Evolutionary conservation across 2,113 vertebrate genomes (phyloP), one percentile per base, ranked within the genome.

Genomic region (Amia ocellicauda): DNA sequence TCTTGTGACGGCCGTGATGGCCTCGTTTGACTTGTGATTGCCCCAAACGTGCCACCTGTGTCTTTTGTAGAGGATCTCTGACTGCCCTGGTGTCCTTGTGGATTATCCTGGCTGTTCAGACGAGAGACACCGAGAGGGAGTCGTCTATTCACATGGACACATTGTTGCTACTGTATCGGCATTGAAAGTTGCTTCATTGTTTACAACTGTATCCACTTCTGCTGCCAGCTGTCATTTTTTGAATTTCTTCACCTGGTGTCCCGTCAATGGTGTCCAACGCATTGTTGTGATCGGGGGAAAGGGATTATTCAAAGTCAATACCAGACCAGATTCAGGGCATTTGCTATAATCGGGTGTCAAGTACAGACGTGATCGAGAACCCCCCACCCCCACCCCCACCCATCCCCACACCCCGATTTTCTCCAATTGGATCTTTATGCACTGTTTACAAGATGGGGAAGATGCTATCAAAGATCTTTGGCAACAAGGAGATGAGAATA

Each of bases 401-500:
- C n/a, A n/a, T n/a, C n/a, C n/a, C n/a, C 11, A 61, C 45, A 17
- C 17, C 8, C 24, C 45, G 17, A 13, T 20, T 56, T 68, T 68
- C 66, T 60, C 50, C 16, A 56, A 27, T 41, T 61, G 66, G 66
- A 69, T 85, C 83, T 86, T 84, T 88, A 86, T 87, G 86, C 82
- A 75, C 81, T 80, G 62, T 80, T 78, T 80, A 76, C 89, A 93
- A 89, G 80, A 98, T 98, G 96, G 97, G 97, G 85, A 99, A 99
- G 85, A 89, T 97, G 91, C 91, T 99, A 60, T 98, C 97, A 64
- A 99, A 98, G 82, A 98, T 98, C 76, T 98, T 99, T 82, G 95
- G 96, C 75, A 99, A 99, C 93, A 99, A 99, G 90, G 97, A 99
- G 85, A 98, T 99, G 96, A 95, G 97, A 89, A 98, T 99, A 92